A percentile compares a stretch with the other conserved stretches of the same genome.
Evolutionary conservation across 2,888 invertebrate species (phyloP).

Genomic region (Aporophyla lueneburgensis): DNA sequence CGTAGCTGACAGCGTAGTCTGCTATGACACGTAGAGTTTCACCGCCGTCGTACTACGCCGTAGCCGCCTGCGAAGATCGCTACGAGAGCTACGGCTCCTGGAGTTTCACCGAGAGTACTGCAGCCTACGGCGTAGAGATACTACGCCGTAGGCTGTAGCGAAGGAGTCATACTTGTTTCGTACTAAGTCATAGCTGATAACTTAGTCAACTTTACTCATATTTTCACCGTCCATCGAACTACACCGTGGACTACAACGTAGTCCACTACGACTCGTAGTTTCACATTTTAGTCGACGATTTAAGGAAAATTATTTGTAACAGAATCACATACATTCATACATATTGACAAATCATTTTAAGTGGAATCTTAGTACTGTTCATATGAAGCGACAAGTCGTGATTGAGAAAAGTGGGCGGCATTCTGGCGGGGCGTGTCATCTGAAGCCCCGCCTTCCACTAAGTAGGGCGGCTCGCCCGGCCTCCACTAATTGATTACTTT

Average conservation of each 20-base stretch:
- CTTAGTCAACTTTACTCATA: neutral
- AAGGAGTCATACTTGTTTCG: neutral
- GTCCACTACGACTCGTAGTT: neutral
- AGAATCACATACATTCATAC: conserved; percentile 7
- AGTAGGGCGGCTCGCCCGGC: conserved; percentile 60
- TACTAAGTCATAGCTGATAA: neutral
- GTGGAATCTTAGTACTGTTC: conserved; percentile 49
- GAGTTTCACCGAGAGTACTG: no score
- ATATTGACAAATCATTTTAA: conserved; percentile 43
- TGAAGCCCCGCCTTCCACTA: conserved; percentile 54
- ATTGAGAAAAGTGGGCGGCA: conserved; percentile 66
- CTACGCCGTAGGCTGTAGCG: no score
- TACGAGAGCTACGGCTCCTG: neutral
- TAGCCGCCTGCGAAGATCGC: neutral
- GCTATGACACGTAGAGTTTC: neutral
- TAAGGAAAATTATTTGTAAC: neutral
- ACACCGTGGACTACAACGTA: neutral
- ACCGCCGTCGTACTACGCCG: neutral
- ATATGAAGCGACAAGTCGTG: conserved; percentile 49
- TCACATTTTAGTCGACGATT: neutral
- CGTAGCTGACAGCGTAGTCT: neutral
- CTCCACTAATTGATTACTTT: conserved; percentile 66
- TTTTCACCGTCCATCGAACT: neutral
- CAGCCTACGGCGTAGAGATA: no score
- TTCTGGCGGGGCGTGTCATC: conserved; percentile 54